Evolutionary conservation across 1,140 invertebrate genomes (phyloP), one percentile per base, ranked within the genome.

Genomic region (Drosophila sulfurigaster): DNA sequence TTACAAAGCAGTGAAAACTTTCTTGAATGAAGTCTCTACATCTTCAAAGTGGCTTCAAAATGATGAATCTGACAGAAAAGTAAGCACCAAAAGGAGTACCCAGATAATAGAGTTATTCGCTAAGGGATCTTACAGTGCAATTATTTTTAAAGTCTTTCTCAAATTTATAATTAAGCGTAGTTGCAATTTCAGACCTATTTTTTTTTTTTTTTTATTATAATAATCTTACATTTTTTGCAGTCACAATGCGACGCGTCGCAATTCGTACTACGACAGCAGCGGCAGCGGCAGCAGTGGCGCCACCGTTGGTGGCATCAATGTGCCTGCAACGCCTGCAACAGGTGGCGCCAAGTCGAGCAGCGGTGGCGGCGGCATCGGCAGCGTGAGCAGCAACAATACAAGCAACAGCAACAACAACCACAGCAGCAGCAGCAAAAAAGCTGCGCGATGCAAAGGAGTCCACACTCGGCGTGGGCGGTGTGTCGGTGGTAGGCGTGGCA

Each of bases 251-350:
- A 80, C 80, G 4, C 79, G 82, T 59, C 85, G 85, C 68, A 92
- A 91, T 70, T 78, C 78, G 48, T 88, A 87, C 54, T 92, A 91
- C 60, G 91, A 90, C 48, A 74, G 81, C 81, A 67, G 75, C 46
- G 60, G 75, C 72, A 71, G 70, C 64, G 60, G 65, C 82, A 70
- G 62, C 13, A 62, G 46, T 30, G 43, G 25, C 10, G 57, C 25
- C 11, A 25, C 20, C 3, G 20, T 25, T 25, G 20, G 46, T 15
- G 59, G 41, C 57, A 30, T 49, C 54, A 66, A 46, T 49, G 57
- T 69, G 51, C 48, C 64, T 56, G 81, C 59, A 15, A 32, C 52
- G 57, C 48, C 16, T 25, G 20, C 20, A 20, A 58, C 62, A 57
- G 65, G 54, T 15, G 49, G 51, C 71, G 65, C 38, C 64, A 76